Conservation (phyloP, 2,888 invertebrate genomes). For the Smittia aterrima region DNA sequence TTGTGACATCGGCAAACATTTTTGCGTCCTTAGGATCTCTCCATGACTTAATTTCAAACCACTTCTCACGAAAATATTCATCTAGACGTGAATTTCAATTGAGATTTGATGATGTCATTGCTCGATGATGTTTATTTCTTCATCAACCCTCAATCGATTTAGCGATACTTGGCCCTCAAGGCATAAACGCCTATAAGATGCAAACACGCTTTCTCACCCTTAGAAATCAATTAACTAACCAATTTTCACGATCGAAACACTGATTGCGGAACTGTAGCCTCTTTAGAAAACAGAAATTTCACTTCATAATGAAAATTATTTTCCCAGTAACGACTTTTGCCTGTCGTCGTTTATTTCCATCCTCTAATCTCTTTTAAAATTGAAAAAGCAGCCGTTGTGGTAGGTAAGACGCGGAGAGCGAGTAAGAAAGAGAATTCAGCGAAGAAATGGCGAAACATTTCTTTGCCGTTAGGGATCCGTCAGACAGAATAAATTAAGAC, state of each 20-base stretch:
- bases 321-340: neutral
- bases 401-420: neutral
- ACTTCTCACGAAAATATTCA: too few species aligned
- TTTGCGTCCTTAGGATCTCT: too few species aligned
- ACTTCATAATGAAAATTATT: neutral
- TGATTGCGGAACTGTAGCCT: neutral
- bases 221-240: conserved; percentile 2
- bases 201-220: neutral
- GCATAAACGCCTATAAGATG: neutral
- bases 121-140: too few species aligned
- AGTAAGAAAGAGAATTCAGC: neutral
- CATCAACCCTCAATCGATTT: neutral
- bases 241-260: neutral
- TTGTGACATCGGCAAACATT: neutral
- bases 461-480: neutral
- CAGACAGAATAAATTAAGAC: conserved; percentile 19
- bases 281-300: neutral
- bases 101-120: too few species aligned
- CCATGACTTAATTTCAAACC: too few species aligned
- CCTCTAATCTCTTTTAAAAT: neutral
- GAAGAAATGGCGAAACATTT: neutral
- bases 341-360: conserved; percentile 17
- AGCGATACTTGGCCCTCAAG: neutral
- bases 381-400: neutral
- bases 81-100: too few species aligned